A percentile compares a stretch with the other conserved stretches of the same genome.
Evolutionary conservation across 1,140 invertebrate species (phyloP).

Genomic region (Asbolus verrucosus): DNA sequence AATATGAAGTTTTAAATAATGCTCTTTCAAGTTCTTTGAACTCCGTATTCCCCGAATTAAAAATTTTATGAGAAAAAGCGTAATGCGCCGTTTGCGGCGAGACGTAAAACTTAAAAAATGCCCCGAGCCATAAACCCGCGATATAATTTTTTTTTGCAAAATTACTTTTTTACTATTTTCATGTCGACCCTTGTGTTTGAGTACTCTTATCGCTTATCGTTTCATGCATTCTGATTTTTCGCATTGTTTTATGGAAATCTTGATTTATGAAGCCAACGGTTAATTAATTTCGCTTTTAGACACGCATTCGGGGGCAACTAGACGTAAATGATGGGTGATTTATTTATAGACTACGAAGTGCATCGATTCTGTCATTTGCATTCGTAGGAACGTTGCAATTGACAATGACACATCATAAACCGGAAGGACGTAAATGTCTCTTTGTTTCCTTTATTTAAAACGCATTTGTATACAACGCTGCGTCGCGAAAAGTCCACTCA

Average conservation of each 20-base stretch:
- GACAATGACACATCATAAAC: background rate
- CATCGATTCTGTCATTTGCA: slow-evolving; percentile 6
- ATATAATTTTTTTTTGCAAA: no score
- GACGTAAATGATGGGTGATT: background rate
- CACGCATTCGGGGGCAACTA: background rate
- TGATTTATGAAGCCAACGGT: background rate
- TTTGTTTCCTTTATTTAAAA: slow-evolving; percentile 14
- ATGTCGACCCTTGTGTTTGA: no score
- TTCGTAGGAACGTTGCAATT: background rate
- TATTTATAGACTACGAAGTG: background rate
- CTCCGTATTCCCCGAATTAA: no score
- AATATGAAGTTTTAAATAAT: no score
- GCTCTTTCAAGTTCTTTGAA: no score
- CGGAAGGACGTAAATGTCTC: slow-evolving; percentile 12
- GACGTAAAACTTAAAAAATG: no score
- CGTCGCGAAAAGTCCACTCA: slow-evolving; percentile 1
- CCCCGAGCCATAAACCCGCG: no score
- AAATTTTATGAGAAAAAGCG: no score
- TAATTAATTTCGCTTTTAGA: background rate
- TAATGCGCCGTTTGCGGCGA: no score
- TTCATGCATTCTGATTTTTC: background rate
- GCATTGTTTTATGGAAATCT: slow-evolving; percentile 1
- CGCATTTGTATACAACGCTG: slow-evolving; percentile 10
- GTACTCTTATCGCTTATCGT: background rate
- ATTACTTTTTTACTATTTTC: no score